Percentiles rank a stretch among this genome's conserved stretches.
phyloP scores from a whole-genome alignment of 2,113 vertebrate species.

The Tangachromis dhanisi region DNA sequence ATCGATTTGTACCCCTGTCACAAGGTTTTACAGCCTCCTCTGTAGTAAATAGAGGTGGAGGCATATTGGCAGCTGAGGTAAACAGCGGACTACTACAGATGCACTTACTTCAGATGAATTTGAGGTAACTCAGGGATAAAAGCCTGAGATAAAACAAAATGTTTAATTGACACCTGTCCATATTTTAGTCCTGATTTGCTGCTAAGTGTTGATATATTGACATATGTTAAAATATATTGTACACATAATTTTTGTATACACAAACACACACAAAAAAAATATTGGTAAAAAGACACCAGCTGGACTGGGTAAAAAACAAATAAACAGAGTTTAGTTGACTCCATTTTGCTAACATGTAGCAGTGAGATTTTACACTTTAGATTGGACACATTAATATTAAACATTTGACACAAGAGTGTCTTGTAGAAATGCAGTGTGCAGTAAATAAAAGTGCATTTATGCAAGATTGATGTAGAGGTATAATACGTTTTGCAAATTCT shows the following conservation, averaged over 20 bases:
- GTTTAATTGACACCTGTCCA: not conserved
- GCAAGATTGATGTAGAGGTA: not conserved
- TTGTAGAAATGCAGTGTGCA: not conserved
- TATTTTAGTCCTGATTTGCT: not conserved
- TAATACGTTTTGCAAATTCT: not conserved
- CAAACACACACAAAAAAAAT: not conserved
- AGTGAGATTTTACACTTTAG: not conserved
- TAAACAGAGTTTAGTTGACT: not conserved
- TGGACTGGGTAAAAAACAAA: not conserved
- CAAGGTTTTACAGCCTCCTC: not conserved
- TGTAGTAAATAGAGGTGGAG: not conserved
- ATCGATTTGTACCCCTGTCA: not conserved
- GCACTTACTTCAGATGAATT: not conserved
- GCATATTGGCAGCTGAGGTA: not conserved
- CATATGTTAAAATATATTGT: not conserved
- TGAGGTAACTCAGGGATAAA: not conserved
- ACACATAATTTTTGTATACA: not conserved
- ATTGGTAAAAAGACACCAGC: not conserved
- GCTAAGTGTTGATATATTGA: not conserved
- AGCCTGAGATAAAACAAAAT: not conserved
- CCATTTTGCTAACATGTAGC: not conserved
- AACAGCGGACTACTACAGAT: rapidly evolving
- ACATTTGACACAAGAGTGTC: not conserved
- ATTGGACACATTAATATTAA: not conserved
- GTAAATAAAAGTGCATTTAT: not conserved